Evolutionary conservation across 2,113 vertebrate genomes (phyloP).

Genomic region (Egretta garzetta): DNA sequence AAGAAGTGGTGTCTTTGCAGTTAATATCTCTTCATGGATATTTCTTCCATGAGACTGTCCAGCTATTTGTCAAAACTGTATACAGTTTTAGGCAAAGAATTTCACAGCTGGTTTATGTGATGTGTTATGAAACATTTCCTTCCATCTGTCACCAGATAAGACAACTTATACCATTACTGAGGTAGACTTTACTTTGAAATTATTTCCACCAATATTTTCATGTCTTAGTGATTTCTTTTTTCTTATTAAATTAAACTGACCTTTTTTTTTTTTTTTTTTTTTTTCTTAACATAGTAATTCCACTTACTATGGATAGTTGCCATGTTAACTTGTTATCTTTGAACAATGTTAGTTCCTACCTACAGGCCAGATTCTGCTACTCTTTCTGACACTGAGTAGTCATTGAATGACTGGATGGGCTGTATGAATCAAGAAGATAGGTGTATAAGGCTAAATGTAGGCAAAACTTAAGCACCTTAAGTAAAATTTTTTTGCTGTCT

Average conservation of each 20-base stretch:
- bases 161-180: background rate
- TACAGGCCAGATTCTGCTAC: background rate
- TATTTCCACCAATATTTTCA: background rate
- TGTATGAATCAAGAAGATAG: background rate
- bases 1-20: background rate
- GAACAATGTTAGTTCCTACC: background rate
- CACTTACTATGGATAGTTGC: background rate
- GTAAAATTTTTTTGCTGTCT: background rate
- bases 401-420: background rate
- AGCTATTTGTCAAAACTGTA: background rate
- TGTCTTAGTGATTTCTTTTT: background rate
- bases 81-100: background rate
- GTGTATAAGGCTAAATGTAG: background rate
- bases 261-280: background rate
- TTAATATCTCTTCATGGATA: background rate
- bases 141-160: background rate
- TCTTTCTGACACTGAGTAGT: background rate
- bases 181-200: background rate
- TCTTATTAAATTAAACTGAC: background rate
- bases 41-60: background rate
- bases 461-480: background rate
- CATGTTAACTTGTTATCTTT: background rate
- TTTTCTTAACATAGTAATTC: background rate
- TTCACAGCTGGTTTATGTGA: background rate
- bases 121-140: background rate